phyloP scores from a whole-genome alignment of 2,888 invertebrate genomes.

The Meganola albula region DNA sequence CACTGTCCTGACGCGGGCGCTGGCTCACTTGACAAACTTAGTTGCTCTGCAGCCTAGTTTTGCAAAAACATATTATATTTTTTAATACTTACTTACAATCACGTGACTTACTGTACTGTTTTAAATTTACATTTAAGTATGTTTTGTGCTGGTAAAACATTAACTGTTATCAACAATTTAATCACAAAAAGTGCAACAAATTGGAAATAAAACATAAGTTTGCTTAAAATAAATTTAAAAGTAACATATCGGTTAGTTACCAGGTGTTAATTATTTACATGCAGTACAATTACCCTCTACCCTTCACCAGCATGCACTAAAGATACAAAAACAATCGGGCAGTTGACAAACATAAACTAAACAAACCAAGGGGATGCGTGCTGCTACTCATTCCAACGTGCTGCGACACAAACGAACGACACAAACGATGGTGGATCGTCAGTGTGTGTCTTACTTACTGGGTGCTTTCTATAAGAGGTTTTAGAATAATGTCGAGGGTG shows the following conservation, averaged over 20 bases:
- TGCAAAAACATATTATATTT: conserved; percentile 5
- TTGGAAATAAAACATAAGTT: conserved; percentile 25
- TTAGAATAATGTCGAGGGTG: conserved; percentile 77
- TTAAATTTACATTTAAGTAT: too few species aligned
- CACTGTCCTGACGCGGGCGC: conserved; percentile 21
- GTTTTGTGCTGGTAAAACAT: conserved; percentile 7
- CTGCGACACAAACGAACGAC: conserved; percentile 60
- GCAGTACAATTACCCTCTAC: conserved; percentile 30
- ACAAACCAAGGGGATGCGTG: conserved; percentile 63
- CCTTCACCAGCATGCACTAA: conserved; percentile 55
- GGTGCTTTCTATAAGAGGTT: conserved; percentile 78
- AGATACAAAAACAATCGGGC: conserved; percentile 31
- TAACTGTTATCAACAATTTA: conserved; percentile 18
- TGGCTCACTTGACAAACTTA: conserved; percentile 41
- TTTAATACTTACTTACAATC: too few species aligned
- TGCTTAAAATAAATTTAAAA: conserved; percentile 23
- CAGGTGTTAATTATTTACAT: conserved; percentile 42
- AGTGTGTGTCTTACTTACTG: conserved; percentile 70
- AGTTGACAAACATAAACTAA: conserved; percentile 39
- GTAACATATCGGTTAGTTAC: conserved; percentile 50
- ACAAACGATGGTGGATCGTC: conserved; percentile 36
- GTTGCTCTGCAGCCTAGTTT: conserved; percentile 72
- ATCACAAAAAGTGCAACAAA: conserved; percentile 33
- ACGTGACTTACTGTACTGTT: too few species aligned
- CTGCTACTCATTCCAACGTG: conserved; percentile 67